Percentiles rank a stretch among this genome's conserved stretches.
Evolutionary conservation across 37 sponge, comb jelly and placozoan species (phyloP).

Genomic region (Ephydatia muelleri): DNA sequence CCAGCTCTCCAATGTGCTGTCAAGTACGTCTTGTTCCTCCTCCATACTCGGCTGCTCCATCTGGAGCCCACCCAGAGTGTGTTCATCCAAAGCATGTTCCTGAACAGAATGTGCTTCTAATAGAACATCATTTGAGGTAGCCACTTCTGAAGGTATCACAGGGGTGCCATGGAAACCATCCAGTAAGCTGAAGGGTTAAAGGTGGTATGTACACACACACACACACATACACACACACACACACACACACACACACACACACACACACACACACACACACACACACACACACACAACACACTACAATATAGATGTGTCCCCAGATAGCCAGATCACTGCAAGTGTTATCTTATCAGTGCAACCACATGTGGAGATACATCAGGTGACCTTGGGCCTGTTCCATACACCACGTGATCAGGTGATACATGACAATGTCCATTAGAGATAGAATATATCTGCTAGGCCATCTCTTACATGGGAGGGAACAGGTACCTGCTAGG

Average conservation of each 20-base stretch:
- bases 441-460: no score
- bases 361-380: background rate
- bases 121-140: no score
- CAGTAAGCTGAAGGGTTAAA: background rate
- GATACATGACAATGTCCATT: no score
- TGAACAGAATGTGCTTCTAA: background rate
- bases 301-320: no score
- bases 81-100: background rate
- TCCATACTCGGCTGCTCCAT: background rate
- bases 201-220: background rate
- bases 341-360: background rate
- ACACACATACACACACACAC: background rate
- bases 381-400: no score
- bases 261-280: background rate
- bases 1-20: background rate
- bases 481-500: no score
- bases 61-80: background rate
- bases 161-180: background rate
- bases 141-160: background rate
- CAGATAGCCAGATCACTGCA: no score
- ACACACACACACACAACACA: background rate
- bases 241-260: background rate
- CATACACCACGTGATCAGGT: background rate
- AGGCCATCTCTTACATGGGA: no score
- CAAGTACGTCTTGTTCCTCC: background rate